Evolutionary conservation across 2,888 invertebrate genomes (phyloP).

Genomic region (Oscheius onirici): DNA sequence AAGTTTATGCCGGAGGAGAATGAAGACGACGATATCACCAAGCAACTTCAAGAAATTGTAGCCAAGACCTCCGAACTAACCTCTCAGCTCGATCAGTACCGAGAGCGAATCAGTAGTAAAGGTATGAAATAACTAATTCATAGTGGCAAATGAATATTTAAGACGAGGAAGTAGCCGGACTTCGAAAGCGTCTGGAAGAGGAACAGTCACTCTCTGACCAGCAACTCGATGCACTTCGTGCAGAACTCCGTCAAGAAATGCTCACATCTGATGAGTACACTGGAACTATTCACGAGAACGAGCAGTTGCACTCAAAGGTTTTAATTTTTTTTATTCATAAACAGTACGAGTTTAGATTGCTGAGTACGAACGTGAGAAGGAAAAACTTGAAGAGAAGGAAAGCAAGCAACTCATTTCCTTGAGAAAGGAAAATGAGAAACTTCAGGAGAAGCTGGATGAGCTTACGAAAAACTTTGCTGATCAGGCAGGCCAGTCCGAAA

Average conservation of each 20-base stretch:
- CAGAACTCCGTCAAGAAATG: slow-evolving; percentile 45
- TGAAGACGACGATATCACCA: slow-evolving; percentile 45
- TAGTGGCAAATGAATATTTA: slow-evolving; percentile 1
- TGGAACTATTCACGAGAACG: slow-evolving; percentile 39
- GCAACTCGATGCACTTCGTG: slow-evolving; percentile 44
- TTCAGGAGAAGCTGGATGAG: slow-evolving; percentile 64
- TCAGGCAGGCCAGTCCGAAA: background rate
- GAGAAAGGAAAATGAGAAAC: slow-evolving; percentile 5
- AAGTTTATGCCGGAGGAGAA: slow-evolving; percentile 48
- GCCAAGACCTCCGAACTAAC: slow-evolving; percentile 49
- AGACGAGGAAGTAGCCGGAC: slow-evolving; percentile 51
- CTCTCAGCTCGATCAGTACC: slow-evolving; percentile 45
- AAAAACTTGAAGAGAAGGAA: slow-evolving; percentile 37
- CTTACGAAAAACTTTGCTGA: slow-evolving; percentile 44
- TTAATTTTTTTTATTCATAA: background rate
- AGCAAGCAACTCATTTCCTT: slow-evolving; percentile 25
- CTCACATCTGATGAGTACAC: slow-evolving; percentile 29
- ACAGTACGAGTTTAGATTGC: slow-evolving; percentile 47
- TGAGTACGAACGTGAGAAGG: slow-evolving; percentile 41
- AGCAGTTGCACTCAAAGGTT: slow-evolving; percentile 46
- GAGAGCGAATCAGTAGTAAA: slow-evolving; percentile 48
- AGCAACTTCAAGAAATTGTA: slow-evolving; percentile 50
- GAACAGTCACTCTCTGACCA: slow-evolving; percentile 53
- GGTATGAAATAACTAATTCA: slow-evolving; percentile 19
- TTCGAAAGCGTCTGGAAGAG: slow-evolving; percentile 49